Base-by-base conservation (phyloP, 1,140 invertebrate species). In the Drosophila sechellia region DNA sequence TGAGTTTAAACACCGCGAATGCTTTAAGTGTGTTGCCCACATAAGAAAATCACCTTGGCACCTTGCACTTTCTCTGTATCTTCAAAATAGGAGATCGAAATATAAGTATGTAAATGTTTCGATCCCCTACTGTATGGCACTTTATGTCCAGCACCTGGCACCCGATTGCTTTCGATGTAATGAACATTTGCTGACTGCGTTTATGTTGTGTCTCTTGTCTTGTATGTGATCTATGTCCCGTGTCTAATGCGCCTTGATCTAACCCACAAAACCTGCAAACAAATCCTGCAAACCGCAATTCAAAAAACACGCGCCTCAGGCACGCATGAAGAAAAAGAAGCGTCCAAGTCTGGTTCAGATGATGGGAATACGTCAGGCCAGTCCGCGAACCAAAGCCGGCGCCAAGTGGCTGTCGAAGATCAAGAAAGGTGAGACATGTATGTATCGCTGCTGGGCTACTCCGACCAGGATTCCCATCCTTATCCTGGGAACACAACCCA, bases 331-430 rank as follows among this genome's bases (percentile, higher is more conserved):
- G 70, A 95, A 96, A 90, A 95, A 96, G 92, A 96, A 97, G 90
- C 93, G 96, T 49, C 96, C 96, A 55, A 97, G 96, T 86, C 91
- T 97, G 71, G 95, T 96, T 42, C 95, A 96, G 87, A 95, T 97
- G 94, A 96, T 96, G 91, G 95, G 95, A 63, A 93, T 96, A 81
- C 93, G 95, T 52, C 94, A 96, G 79, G 93, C 96, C 86, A 96
- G 96, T 76, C 95, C 96, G 5, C 93, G 96, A 45, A 95, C 96
- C 0, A 97, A 96, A 92, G 96, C 96, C 90, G 96, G 96, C 4
- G 95, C 96, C 46, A 97, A 97, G 85, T 97, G 96, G 96, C 92
- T 97, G 61, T 95, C 96, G 5, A 97, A 97, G 92, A 96, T 97
- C 57, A 96, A 96, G 87, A 96, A 96, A 91, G 95, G 95, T 76